Conservation (phyloP, 1,140 invertebrate species). For the Apis florea region DNA sequence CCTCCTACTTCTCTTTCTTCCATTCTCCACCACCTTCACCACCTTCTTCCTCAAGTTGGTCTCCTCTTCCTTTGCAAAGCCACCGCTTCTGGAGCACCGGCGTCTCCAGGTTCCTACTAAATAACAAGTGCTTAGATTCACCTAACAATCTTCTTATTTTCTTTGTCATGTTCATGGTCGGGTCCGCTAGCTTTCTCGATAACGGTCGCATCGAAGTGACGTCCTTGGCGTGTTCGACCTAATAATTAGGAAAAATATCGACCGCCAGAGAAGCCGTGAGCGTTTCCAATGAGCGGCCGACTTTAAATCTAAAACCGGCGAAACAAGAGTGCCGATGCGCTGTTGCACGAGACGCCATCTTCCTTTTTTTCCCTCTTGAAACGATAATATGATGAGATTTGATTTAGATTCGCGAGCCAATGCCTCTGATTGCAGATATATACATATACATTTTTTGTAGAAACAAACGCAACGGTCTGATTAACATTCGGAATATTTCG, state of each 20-base stretch:
- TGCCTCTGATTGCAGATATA: not conserved
- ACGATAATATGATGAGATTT: conserved; percentile 24
- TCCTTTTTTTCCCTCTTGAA: not conserved
- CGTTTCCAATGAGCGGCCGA: conserved; percentile 33
- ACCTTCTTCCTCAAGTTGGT: conserved; percentile 29
- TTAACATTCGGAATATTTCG: not conserved
- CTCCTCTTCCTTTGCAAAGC: conserved; percentile 46
- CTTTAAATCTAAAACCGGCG: conserved; percentile 35
- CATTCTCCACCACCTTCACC: conserved; percentile 22
- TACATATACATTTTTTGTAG: too few relatives aligned
- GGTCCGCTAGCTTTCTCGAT: conserved; percentile 32
- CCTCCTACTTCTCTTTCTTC: conserved; percentile 29
- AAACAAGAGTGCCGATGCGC: not conserved
- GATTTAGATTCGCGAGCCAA: not conserved
- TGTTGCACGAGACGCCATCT: not conserved
- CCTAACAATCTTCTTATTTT: conserved; percentile 27
- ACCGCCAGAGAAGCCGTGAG: conserved; percentile 15
- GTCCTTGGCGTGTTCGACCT: conserved; percentile 34
- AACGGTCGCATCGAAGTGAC: conserved; percentile 6
- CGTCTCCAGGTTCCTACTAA: conserved; percentile 63
- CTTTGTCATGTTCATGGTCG: conserved; percentile 37
- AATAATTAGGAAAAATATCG: conserved; percentile 61
- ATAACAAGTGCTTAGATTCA: conserved; percentile 70
- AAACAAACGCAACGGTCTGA: not conserved
- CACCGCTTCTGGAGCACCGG: conserved; percentile 55